Base-by-base conservation (phyloP, 2,797 vertebrate genomes). In the Rhinoraja longicauda region DNA sequence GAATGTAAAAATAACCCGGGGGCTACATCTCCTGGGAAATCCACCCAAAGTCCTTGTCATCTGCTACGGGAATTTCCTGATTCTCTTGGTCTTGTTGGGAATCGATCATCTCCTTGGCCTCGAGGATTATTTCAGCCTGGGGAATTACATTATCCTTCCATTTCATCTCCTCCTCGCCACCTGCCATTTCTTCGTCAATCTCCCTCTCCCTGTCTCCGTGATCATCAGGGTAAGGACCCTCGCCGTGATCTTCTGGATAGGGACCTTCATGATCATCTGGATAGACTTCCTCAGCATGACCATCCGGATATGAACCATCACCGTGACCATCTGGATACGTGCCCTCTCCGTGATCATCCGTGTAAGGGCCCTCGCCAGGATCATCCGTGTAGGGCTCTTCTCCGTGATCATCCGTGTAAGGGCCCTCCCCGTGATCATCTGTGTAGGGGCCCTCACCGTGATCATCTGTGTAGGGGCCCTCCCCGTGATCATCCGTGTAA, bases 1-100 rank as follows among this genome's bases (percentile, higher is more conserved):
- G 90, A 92, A 92, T 75, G 72, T 92, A 53, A 75, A 92, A 73
- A 39, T 53, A 53, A 75, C 73, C 17, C 64, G 93, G 53, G 93
- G 93, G 39, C 62, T 93, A 93, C 26, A 84, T 77, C 94, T 95
- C 95, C 97, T 99, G 99, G 94, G 98, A 98, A 96, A 99, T 98
- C 99, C 99, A 99, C 93, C 97, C 94, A 72, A 99, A 99, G 96
- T 99, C 98, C 96, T 98, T 98, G 94, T 99, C 97, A 0, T 97
- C 97, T 64, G 97, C 97, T 64, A 97, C 97, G 26, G 97, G 96
- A 94, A 97, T 97, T 93, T 96, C 97, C 62, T 97, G 96, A 94
- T 97, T 97, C 93, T 97, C 97, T 67, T 97, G 97, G 86, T 97
- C 98, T 94, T 95, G 97, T 0, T 97, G 97, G 4, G 96, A 99